Evolutionary conservation across 2,888 invertebrate species (phyloP).

Genomic region (Gymnocheta viridis): DNA sequence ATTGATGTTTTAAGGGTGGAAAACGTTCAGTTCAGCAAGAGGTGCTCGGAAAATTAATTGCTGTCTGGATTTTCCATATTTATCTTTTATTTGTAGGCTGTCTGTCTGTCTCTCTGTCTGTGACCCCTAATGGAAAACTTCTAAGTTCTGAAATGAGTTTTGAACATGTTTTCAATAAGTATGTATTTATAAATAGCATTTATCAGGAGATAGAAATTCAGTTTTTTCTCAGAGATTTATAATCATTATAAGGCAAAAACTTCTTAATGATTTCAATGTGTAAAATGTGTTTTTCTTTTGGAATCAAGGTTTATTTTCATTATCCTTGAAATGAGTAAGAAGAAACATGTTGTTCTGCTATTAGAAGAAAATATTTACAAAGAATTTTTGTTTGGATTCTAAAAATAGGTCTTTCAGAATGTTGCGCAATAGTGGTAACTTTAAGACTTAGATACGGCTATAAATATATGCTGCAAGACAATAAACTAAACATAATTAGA

Average conservation of each 20-base stretch:
- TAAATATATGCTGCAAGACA: no score
- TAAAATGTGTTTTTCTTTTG: no score
- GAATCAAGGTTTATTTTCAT: constrained; percentile 3
- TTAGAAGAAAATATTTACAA: no score
- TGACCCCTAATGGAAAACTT: neutral
- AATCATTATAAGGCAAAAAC: no score
- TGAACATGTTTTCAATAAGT: neutral
- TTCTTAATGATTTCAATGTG: no score
- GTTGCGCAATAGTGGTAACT: no score
- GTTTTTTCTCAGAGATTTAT: neutral
- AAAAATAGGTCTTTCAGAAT: no score
- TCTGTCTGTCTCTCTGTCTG: no score
- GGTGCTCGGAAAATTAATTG: constrained; percentile 11
- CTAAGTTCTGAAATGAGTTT: neutral
- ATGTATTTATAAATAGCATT: neutral
- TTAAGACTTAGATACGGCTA: no score
- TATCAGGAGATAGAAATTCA: neutral
- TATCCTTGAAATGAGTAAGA: neutral
- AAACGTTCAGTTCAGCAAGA: neutral
- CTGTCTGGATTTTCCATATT: neutral
- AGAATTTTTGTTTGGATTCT: no score
- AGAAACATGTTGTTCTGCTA: no score
- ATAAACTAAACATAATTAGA: no score
- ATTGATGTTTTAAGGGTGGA: neutral
- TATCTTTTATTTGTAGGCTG: neutral